These are phyloP conservation scores for Neodontobutis hainanensis DNA, from an alignment of 2,113 vertebrate species.

Conservation along the genomic window DNA sequence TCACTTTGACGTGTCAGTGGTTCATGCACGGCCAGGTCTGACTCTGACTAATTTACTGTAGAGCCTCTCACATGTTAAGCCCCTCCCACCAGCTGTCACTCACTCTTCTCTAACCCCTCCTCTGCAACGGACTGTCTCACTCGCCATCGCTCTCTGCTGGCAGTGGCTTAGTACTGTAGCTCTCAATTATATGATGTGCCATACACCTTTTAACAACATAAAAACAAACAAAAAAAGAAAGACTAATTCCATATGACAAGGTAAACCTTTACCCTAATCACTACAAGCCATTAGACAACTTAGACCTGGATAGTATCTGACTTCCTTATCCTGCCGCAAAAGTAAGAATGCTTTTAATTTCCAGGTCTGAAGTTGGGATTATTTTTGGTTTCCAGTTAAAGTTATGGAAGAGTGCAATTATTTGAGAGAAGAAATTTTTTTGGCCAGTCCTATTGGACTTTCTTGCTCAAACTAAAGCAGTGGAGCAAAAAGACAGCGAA, in stretches of 20 bases:
- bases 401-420: not conserved
- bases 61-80: conserved; percentile 44
- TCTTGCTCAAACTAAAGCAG: not conserved
- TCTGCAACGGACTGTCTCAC: not conserved
- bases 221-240: too few species aligned
- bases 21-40: conserved; percentile 46
- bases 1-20: conserved; percentile 1
- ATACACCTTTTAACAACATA: too few species aligned
- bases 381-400: not conserved
- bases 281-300: not conserved
- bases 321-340: not conserved
- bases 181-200: too few species aligned
- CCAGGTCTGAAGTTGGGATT: not conserved
- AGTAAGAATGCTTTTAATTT: not conserved
- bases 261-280: not conserved
- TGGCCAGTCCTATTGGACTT: not conserved
- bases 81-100: conserved; percentile 61
- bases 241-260: not conserved
- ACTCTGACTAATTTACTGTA: conserved; percentile 47
- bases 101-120: conserved; percentile 24
- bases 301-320: not conserved
- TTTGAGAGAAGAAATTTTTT: not conserved
- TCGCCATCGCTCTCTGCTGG: conserved; percentile 49
- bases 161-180: not conserved
- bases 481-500: not conserved